These are phyloP conservation scores for Brachionus manjavacas DNA, from an alignment of 1,140 invertebrate species.

Conservation along the genomic window DNA sequence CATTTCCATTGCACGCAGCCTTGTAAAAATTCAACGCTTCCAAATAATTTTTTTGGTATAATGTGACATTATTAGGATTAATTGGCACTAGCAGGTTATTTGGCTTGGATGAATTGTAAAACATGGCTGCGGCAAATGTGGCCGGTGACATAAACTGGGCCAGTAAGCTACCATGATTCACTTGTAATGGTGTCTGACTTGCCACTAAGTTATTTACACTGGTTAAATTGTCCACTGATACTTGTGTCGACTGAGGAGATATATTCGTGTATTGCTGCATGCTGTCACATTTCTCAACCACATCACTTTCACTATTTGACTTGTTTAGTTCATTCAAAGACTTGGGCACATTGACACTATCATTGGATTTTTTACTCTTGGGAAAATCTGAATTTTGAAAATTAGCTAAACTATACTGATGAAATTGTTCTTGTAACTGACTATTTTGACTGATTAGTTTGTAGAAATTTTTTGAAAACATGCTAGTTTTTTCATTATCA, in stretches of 20 bases:
- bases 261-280: not conserved
- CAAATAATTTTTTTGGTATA: conserved; percentile 27
- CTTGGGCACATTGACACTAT: not conserved
- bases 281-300: not conserved
- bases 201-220: not conserved
- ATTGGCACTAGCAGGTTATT: not conserved
- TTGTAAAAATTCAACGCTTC: conserved; percentile 33
- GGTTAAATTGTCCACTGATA: not conserved
- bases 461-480: conserved; percentile 41
- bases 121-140: conserved; percentile 18
- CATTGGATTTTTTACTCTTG: not conserved
- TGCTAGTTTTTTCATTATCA: not conserved
- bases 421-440: conserved; percentile 40
- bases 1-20: conserved; percentile 22
- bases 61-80: not conserved
- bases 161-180: not conserved
- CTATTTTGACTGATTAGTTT: conserved; percentile 41
- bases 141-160: conserved; percentile 36
- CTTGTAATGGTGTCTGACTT: not conserved
- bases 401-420: conserved; percentile 38
- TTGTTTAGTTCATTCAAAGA: not conserved
- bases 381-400: conserved; percentile 26
- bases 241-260: not conserved
- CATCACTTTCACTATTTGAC: not conserved
- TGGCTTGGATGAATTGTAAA: conserved; percentile 18